Evolutionary conservation across 1,140 invertebrate species (phyloP).

Genomic region (Anoplophora glabripennis): DNA sequence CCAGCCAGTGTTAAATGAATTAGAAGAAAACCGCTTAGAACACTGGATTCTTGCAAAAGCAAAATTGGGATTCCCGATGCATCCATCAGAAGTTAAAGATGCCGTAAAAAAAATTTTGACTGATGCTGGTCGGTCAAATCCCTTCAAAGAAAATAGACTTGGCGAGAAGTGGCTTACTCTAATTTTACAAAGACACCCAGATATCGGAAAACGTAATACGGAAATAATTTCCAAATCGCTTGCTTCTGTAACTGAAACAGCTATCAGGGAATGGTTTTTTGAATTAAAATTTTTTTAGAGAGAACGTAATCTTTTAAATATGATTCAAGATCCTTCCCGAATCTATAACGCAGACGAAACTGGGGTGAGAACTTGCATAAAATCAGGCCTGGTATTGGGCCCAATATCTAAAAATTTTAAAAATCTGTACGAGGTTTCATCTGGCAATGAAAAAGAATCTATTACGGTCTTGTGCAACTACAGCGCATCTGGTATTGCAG

Average conservation of each 20-base stretch:
- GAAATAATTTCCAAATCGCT: conserved; percentile 18
- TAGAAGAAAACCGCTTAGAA: conserved; percentile 7
- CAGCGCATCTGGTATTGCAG: conserved; percentile 42
- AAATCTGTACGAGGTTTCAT: conserved; percentile 32
- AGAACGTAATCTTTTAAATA: neutral
- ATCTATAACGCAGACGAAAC: conserved; percentile 48
- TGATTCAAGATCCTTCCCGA: conserved; percentile 38
- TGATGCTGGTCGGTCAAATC: neutral
- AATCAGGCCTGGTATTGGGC: conserved; percentile 34
- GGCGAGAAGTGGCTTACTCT: conserved; percentile 20
- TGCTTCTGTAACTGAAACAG: conserved; percentile 17
- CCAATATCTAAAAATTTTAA: conserved; percentile 27
- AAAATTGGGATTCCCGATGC: conserved; percentile 21
- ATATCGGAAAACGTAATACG: conserved; percentile 11
- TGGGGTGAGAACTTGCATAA: conserved; percentile 39
- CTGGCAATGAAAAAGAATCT: conserved; percentile 39
- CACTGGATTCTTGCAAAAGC: conserved; percentile 21
- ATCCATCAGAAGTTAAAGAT: conserved; percentile 16
- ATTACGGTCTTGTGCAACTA: conserved; percentile 45
- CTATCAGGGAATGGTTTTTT: conserved; percentile 8
- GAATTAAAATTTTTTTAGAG: conserved; percentile 1
- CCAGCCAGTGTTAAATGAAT: neutral
- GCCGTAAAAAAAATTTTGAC: conserved; percentile 22
- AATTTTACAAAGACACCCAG: conserved; percentile 11
- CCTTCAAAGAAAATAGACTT: conserved; percentile 7